A percentile compares a stretch with the other conserved stretches of the same genome.
Evolutionary conservation across 2,113 vertebrate genomes (phyloP).

Genomic region (Phalacrocorax brasilianus): DNA sequence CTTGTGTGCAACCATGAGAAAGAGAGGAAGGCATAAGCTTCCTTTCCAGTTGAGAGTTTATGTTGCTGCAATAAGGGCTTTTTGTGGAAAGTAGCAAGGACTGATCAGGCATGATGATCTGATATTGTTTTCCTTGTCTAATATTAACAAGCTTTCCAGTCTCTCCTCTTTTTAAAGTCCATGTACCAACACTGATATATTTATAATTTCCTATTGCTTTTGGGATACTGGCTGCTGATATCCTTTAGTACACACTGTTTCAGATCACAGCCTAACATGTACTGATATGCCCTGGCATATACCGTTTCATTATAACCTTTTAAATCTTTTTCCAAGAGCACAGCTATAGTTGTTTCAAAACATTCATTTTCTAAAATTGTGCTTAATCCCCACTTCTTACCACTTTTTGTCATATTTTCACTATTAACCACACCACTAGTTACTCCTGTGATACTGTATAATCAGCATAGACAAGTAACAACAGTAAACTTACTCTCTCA

Average conservation of each 20-base stretch:
- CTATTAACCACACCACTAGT: not conserved
- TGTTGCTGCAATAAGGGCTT: not conserved
- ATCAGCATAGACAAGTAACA: not conserved
- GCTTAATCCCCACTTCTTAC: not conserved
- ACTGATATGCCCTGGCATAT: not conserved
- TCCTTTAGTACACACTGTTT: not conserved
- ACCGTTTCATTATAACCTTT: not conserved
- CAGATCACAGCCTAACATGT: not conserved
- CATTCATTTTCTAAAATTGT: not conserved
- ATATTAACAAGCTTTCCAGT: not conserved
- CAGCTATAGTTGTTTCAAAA: not conserved
- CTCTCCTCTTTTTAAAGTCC: not conserved
- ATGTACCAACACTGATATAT: not conserved
- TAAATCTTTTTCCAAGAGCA: not conserved
- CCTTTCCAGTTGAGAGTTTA: not conserved
- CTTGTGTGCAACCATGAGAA: not conserved
- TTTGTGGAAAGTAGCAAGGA: not conserved
- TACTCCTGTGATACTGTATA: not conserved
- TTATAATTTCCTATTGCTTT: not conserved
- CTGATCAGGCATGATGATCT: not conserved
- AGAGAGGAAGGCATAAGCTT: not conserved
- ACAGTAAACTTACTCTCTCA: not conserved
- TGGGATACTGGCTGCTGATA: not conserved
- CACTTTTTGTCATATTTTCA: not conserved
- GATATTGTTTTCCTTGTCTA: not conserved